These are phyloP conservation scores for Dicycla oo DNA, from an alignment of 2,888 invertebrate species.

Conservation along the genomic window DNA sequence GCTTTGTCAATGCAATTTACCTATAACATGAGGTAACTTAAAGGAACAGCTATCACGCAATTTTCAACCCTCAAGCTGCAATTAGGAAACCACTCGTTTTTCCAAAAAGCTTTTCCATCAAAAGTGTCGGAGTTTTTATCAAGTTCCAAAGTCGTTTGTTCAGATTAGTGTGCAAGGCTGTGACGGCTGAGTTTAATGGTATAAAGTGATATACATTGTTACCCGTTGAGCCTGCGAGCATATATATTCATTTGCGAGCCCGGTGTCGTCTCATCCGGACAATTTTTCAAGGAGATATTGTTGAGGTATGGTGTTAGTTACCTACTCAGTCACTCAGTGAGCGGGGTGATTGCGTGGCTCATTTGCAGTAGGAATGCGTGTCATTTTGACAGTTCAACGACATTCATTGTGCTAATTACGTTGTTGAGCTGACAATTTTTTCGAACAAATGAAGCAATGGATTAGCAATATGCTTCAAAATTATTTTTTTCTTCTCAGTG, in stretches of 20 bases:
- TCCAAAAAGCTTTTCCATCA: constrained; percentile 54
- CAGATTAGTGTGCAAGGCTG: constrained; percentile 64
- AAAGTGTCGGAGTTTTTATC: constrained; percentile 63
- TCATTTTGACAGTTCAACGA: too few relatives aligned
- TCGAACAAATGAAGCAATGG: too few relatives aligned
- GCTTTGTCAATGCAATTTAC: neutral
- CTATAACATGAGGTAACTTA: too few relatives aligned
- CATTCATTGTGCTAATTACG: too few relatives aligned
- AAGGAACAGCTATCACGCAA: neutral
- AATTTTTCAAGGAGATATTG: constrained; percentile 65
- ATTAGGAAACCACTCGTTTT: constrained; percentile 46
- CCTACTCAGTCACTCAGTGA: too few relatives aligned
- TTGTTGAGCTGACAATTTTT: too few relatives aligned
- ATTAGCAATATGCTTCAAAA: too few relatives aligned
- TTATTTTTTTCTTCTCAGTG: too few relatives aligned
- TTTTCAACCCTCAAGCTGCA: constrained; percentile 22
- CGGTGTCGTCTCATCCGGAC: constrained; percentile 45
- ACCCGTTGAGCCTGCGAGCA: constrained; percentile 44
- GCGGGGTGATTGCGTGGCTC: too few relatives aligned
- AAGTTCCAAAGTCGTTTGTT: constrained; percentile 66
- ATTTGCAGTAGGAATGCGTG: too few relatives aligned
- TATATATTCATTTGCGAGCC: constrained; percentile 67
- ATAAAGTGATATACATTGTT: constrained; percentile 67
- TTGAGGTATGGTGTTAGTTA: neutral
- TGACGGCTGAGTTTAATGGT: constrained; percentile 64